Conservation (phyloP, 2,888 invertebrate genomes). For the Arrhopalites spinosus region DNA sequence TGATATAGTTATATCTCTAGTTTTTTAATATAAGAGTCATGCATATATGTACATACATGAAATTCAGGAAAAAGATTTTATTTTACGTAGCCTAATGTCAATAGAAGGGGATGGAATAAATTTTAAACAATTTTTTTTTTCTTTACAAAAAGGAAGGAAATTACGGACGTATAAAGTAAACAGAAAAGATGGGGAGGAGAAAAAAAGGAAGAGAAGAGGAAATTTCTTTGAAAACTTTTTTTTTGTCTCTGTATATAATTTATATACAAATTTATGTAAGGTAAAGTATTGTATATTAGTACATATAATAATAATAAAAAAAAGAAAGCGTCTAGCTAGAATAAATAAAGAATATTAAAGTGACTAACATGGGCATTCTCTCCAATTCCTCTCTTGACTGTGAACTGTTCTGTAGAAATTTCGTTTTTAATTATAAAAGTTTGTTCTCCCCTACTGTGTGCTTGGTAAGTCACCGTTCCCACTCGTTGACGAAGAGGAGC, state of each 20-base stretch:
- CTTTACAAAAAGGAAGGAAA: not conserved
- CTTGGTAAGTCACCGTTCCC: constrained; percentile 22
- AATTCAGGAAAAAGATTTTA: no score
- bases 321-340: not conserved
- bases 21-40: no score
- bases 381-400: constrained; percentile 26
- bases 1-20: no score
- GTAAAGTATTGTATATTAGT: not conserved
- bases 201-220: not conserved
- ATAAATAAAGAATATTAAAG: not conserved
- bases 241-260: not conserved
- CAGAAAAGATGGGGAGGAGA: not conserved
- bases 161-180: not conserved
- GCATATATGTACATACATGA: no score
- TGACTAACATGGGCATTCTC: constrained; percentile 33
- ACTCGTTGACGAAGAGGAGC: constrained; percentile 33
- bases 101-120: no score
- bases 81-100: no score
- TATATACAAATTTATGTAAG: not conserved
- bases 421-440: constrained; percentile 38
- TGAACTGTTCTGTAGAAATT: constrained; percentile 31
- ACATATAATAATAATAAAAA: not conserved
- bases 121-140: not conserved
- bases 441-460: constrained; percentile 28
- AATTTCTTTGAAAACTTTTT: not conserved